phyloP scores from a whole-genome alignment of 2,113 vertebrate species.

The Pantherophis guttatus region DNA sequence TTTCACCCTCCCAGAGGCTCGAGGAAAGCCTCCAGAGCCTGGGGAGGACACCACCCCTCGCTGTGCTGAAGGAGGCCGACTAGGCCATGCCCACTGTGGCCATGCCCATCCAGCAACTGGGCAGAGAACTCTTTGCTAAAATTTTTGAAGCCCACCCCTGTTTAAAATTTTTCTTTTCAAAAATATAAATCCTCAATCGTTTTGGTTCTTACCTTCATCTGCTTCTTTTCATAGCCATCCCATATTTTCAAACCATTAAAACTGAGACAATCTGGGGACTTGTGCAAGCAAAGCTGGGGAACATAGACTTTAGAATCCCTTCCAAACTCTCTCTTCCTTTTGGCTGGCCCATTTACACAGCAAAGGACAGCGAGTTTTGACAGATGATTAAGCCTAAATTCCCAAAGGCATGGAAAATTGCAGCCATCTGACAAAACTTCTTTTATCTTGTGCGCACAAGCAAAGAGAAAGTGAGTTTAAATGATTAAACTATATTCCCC shows the following conservation, averaged over 20 bases:
- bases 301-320: not conserved
- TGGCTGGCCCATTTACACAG: not conserved
- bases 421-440: not conserved
- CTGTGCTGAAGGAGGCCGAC: too few species aligned
- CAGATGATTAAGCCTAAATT: not conserved
- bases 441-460: not conserved
- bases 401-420: not conserved
- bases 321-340: not conserved
- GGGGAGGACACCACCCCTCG: too few species aligned
- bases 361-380: not conserved
- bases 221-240: not conserved
- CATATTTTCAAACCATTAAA: not conserved
- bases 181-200: not conserved
- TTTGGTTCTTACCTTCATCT: not conserved
- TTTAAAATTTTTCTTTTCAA: not conserved
- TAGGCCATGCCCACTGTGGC: too few species aligned
- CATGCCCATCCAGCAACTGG: too few species aligned
- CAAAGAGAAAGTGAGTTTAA: not conserved
- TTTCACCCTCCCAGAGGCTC: too few species aligned
- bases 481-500: not conserved
- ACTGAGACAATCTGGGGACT: not conserved
- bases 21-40: too few species aligned
- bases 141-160: too few species aligned
- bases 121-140: too few species aligned
- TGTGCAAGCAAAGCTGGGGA: not conserved